Evolutionary conservation across 1,140 invertebrate genomes (phyloP), one percentile per base, ranked within the genome.

Genomic region (Drosophila orena): DNA sequence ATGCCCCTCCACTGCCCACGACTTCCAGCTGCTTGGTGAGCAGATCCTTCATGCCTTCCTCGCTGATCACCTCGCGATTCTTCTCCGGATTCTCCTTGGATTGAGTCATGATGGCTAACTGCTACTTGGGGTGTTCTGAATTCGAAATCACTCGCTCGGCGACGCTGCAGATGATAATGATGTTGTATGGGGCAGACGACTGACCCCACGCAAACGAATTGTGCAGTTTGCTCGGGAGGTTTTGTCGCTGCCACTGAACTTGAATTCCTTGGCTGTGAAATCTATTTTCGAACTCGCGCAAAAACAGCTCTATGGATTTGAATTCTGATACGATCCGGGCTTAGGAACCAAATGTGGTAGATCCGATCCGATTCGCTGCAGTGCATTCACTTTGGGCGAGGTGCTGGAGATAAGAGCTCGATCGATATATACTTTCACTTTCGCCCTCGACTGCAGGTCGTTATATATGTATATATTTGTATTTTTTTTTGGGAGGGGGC

Each of bases 1-100:
- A 92, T 6, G 74, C 76, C 4, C 91, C 91, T 10, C 91, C 86
- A 47, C 77, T 86, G 44, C 91, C 91, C 2, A 91, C 75, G 1
- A 84, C 57, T 62, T 92, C 91, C 69, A 92, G 58, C 55, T 92
- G 90, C 68, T 91, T 90, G 49, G 88, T 88, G 5, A 92, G 83
- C 57, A 91, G 56, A 58, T 92, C 91, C 59, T 92, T 92, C 62
- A 90, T 85, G 37, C 62, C 54, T 52, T 92, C 75, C 68, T 92
- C 91, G 47, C 64, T 91, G 60, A 92, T 92, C n/a, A 56, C 57
- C 62, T 90, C 84, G 30, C 74, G 77, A 3, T 64, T 60, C 64
- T 90, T 91, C 53, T 91, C 90, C 57, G 60, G 30, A 43, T 89
- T 79, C 15, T 91, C 89, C 61, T 77, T 91, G 22, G 77, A 49